Base-by-base conservation (phyloP, 2,113 vertebrate species). In the Elanoides forficatus region DNA sequence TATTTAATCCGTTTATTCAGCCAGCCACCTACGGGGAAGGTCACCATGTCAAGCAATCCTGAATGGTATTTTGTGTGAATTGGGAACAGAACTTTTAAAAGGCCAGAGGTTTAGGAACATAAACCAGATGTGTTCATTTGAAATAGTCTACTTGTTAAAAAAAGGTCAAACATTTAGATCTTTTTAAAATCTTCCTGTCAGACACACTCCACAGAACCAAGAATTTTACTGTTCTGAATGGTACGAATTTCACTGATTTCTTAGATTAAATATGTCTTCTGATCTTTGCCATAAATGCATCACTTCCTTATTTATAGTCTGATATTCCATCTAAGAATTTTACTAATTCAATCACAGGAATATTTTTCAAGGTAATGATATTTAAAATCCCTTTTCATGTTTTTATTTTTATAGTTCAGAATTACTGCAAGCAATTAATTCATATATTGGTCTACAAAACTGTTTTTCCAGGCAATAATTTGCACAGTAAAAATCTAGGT, bases 51-150 rank as follows among this genome's bases (percentile, higher is more conserved):
- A 98, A 94, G 78, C 91, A 97, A 97, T 97, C 89, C 86, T 97
- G 97, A 98, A 98, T 97, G 95, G 97, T 96, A 97, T 98, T 98
- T 98, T 98, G 95, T 98, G 95, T 91, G 97, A 98, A 98, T 96
- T 95, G 70, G 95, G 97, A 98, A 97, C 96, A 98, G 97, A 98
- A 97, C 95, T 97, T 98, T 95, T 97, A 97, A 98, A 98, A 97
- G 97, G 96, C 97, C 96, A 97, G 96, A 98, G 88, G 93, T 98
- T 98, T 98, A 94, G 95, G 97, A 98, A 98, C 97, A 98, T 98
- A 98, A 98, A 98, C 98, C 98, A 98, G 98, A 98, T 98, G 98
- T 98, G 79, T 94, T 97, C 97, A 95, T 97, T 98, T 96, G 81
- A 97, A 98, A 97, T 97, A 97, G 96, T 93, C 97, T 95, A 94